A percentile compares a stretch with the other conserved stretches of the same genome.
These are phyloP conservation scores for Panulirus ornatus DNA, from an alignment of 1,140 invertebrate genomes.

Conservation along the genomic window DNA sequence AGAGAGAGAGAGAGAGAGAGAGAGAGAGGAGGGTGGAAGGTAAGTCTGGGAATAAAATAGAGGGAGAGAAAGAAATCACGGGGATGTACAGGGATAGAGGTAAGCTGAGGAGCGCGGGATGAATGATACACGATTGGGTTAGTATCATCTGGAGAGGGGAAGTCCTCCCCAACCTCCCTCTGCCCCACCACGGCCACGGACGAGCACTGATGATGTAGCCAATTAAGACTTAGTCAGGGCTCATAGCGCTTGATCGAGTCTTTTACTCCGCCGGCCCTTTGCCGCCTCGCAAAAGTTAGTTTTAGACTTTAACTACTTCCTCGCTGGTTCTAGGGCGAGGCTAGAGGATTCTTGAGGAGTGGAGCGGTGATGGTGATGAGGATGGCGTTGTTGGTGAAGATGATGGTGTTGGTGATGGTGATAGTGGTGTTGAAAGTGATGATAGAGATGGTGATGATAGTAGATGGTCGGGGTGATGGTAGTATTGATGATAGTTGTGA, in stretches of 20 bases:
- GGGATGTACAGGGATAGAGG: not conserved
- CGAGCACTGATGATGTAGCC: constrained; percentile 8
- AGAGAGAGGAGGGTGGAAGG: not conserved
- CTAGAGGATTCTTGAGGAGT: not conserved
- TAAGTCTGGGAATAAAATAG: not conserved
- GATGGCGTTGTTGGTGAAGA: not conserved
- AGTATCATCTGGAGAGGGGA: not conserved
- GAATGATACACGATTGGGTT: not conserved
- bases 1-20: constrained; percentile 12
- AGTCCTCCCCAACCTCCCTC: not conserved
- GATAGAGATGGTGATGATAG: not conserved
- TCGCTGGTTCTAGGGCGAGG: not conserved
- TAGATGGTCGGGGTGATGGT: not conserved
- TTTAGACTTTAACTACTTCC: constrained; percentile 31
- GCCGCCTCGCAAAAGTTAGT: constrained; percentile 31
- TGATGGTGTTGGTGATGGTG: not conserved
- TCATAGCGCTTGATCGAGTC: not conserved
- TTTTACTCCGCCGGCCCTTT: constrained; percentile 4
- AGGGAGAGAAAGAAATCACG: not conserved
- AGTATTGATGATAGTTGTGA: not conserved
- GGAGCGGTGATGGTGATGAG: not conserved
- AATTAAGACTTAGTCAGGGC: constrained; percentile 40
- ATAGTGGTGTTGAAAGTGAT: not conserved
- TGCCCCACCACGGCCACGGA: not conserved
- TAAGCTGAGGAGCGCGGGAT: not conserved